A percentile compares a stretch with the other conserved stretches of the same genome.
phyloP scores from a whole-genome alignment of 2,797 vertebrate genomes.

The Sciurus carolinensis region DNA sequence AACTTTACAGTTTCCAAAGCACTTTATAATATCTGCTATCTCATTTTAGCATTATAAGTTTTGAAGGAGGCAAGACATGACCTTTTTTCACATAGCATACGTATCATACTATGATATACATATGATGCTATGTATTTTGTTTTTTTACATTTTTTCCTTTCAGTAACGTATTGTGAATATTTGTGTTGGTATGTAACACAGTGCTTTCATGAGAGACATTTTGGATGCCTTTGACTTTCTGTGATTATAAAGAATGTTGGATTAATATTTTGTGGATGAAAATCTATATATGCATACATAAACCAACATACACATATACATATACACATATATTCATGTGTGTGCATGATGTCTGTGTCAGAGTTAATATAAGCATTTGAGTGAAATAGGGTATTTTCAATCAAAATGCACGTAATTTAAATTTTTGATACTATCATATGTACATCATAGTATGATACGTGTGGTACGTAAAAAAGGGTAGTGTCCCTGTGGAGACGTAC shows the following conservation, averaged over 20 bases:
- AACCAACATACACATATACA: neutral
- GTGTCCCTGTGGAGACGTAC: neutral
- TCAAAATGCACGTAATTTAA: neutral
- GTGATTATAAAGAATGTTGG: neutral
- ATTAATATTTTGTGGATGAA: neutral
- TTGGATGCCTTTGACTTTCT: slow-evolving; percentile 1
- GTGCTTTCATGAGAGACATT: neutral
- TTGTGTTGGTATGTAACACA: neutral
- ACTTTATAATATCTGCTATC: neutral
- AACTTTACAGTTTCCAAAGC: neutral
- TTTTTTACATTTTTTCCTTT: neutral
- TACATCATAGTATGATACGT: too few relatives aligned
- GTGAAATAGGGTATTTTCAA: neutral
- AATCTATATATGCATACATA: neutral
- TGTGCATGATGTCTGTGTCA: neutral
- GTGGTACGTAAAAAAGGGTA: too few relatives aligned
- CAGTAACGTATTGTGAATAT: neutral
- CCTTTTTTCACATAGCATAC: neutral
- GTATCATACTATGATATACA: neutral
- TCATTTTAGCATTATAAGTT: neutral
- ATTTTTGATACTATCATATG: neutral
- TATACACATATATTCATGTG: too few relatives aligned
- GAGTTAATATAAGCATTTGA: neutral
- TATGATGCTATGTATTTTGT: neutral
- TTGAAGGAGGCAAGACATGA: neutral